Evolutionary conservation across 2,797 vertebrate species (phyloP), one percentile per base, ranked within the genome.

Genomic region (Antennarius maculatus): DNA sequence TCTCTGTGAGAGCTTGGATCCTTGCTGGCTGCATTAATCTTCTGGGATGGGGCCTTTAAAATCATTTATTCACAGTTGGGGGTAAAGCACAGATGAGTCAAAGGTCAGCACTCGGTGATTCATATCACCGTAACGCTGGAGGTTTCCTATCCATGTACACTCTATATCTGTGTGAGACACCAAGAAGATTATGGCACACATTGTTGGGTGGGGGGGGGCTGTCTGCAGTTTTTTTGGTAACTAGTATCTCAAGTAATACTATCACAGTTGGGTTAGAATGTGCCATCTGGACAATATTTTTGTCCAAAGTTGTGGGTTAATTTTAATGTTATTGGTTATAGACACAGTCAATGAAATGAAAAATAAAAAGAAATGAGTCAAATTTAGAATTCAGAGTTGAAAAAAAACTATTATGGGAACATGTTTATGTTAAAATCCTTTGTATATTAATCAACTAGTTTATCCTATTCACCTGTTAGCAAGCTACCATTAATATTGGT

Each of bases 61-160:
- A 57, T 82, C 83, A 88, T 88, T 89, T 89, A 87, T 88, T 88
- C 88, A 88, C 83, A 82, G 82, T 71, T 49, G 53, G 88, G 59
- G 82, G 71, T 77, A 84, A 87, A 86, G 78, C 52, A 23, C 57
- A 0, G 16, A 23, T 16, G 58, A 77, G 80, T 87, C 88, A 90
- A 76, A 89, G 89, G 80, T 88, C 81, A 86, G 66, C 31, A 16
- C 70, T 80, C 73, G 82, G 74, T 62, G 79, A 81, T 85, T 88
- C 79, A 73, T 80, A 84, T 81, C 83, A 69, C 69, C 61, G 73
- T 69, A 82, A 86, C 85, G 82, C 74, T 48, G 65, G 75, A 75
- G 81, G 61, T 77, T 77, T 81, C 68, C 81, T 67, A 85, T 74
- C 83, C 76, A 65, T 79, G 72, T 62, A 68, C 61, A 54, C 61